Evolutionary conservation across 2,113 vertebrate genomes (phyloP), one percentile per base, ranked within the genome.

Genomic region (Indicator indicator): DNA sequence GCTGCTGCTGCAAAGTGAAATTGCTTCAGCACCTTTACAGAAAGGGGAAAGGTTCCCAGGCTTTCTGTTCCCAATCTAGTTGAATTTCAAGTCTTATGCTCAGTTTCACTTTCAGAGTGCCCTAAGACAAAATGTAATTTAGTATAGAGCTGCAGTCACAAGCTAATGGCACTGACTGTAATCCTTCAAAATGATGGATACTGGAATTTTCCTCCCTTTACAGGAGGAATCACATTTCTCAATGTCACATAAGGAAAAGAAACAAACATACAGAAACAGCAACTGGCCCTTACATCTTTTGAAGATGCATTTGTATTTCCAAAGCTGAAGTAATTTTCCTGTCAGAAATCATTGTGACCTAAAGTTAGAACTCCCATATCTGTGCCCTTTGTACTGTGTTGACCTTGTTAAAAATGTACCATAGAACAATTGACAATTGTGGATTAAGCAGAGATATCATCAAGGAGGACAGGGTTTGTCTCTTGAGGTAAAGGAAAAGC

Each of bases 151-250:
- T 88, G 83, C 74, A 88, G 83, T 91, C 84, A 83, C 36, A 85
- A 79, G 70, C 55, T 90, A 86, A 95, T 83, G 94, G 67, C 56
- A 76, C 38, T 90, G 72, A 69, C 72, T 90, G 91, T 59, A 93
- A 92, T 95, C 91, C 85, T 93, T 96, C 93, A 96, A 90, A 92
- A 94, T 96, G 93, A 93, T 91, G 84, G 88, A 97, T 95, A 89
- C 21, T 83, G 89, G 90, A 94, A 96, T 94, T 93, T 86, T 6
- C 24, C 68, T 59, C 56, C 26, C 46, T 89, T 83, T 85, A 63
- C 59, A 86, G 79, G 77, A 87, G 83, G 64, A 94, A 89, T 84
- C 13, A 3, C 90, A 96, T 96, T 96, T 97, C 92, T 97, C 94
- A 97, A 4, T 94, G 96, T 88, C 94, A 93, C 70, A 10, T 26